Evolutionary conservation across 2,113 vertebrate species (phyloP).

Genomic region (Mixornis gularis): DNA sequence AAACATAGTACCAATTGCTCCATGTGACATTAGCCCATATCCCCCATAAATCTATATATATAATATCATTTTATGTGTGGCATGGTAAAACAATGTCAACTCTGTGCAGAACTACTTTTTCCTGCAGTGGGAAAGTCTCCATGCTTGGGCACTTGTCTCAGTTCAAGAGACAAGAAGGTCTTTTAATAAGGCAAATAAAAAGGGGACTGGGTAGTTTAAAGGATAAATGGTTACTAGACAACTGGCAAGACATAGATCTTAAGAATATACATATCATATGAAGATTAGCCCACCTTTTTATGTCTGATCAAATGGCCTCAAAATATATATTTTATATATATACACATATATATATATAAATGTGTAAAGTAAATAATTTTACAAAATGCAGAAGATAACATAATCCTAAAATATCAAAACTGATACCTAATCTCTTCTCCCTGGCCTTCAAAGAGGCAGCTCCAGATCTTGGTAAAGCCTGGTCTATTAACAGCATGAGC

Average conservation of each 20-base stretch:
- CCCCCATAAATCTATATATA: background rate
- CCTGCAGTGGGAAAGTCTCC: background rate
- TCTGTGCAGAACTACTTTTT: background rate
- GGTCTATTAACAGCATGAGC: background rate
- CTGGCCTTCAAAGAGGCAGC: background rate
- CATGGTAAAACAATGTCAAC: background rate
- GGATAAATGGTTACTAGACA: background rate
- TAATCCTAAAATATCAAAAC: background rate
- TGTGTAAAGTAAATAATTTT: background rate
- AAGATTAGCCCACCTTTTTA: background rate
- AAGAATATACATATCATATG: background rate
- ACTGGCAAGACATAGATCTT: background rate
- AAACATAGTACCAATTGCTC: background rate
- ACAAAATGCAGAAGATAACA: background rate
- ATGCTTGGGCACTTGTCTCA: background rate
- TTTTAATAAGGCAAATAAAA: background rate
- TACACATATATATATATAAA: background rate
- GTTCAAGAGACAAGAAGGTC: background rate
- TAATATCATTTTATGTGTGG: background rate
- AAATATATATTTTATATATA: background rate
- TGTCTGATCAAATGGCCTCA: background rate
- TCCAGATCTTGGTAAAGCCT: background rate
- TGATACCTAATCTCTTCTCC: background rate
- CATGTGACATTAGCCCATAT: background rate
- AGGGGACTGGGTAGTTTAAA: background rate